Percentiles rank a stretch among this genome's conserved stretches.
phyloP scores from a whole-genome alignment of 2,797 vertebrate species.

The Hylomyscus alleni region DNA sequence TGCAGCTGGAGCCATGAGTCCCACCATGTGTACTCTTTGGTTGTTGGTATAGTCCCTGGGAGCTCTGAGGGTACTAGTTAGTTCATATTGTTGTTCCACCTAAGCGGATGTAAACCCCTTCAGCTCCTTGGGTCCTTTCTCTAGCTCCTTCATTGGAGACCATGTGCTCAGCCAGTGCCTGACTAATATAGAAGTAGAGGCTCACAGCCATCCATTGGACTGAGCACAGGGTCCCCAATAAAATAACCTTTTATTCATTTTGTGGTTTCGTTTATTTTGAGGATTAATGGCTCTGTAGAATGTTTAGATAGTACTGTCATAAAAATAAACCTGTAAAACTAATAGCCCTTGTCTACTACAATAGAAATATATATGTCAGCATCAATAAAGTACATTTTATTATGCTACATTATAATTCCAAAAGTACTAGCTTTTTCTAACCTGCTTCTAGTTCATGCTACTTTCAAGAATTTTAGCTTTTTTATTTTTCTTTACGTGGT shows the following conservation, averaged over 20 bases:
- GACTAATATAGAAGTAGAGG: too few species aligned
- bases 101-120: too few species aligned
- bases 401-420: neutral
- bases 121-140: too few species aligned
- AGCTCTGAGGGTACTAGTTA: too few species aligned
- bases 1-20: too few species aligned
- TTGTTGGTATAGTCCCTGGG: too few species aligned
- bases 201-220: too few species aligned
- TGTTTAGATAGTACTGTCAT: neutral
- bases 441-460: neutral
- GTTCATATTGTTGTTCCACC: too few species aligned
- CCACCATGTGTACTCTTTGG: too few species aligned
- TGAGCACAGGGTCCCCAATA: neutral
- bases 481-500: neutral
- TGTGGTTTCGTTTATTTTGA: neutral
- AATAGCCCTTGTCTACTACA: neutral
- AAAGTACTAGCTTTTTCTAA: neutral
- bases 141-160: too few species aligned
- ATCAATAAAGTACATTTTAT: neutral
- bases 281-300: neutral
- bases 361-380: neutral
- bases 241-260: slow-evolving; percentile 16
- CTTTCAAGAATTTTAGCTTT: neutral
- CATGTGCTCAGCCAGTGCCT: too few species aligned
- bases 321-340: neutral